These are phyloP conservation scores for Macroramphosus scolopax DNA, from an alignment of 2,797 vertebrate genomes.

Conservation along the genomic window DNA sequence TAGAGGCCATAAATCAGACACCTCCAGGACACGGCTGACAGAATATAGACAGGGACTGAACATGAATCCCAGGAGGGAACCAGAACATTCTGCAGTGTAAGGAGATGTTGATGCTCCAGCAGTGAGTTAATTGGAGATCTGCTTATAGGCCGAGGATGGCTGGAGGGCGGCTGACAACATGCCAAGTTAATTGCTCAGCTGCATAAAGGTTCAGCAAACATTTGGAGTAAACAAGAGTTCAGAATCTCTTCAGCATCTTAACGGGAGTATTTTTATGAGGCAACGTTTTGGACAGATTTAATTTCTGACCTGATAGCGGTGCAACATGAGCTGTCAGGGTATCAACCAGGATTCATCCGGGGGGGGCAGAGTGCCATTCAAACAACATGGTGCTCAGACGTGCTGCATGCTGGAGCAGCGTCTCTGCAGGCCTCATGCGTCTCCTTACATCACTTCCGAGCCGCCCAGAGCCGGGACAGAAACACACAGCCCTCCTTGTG, in stretches of 20 bases:
- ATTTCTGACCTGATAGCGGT: no score
- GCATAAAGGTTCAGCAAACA: not conserved
- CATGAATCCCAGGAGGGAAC: conserved; percentile 20
- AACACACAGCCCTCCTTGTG: conserved; percentile 53
- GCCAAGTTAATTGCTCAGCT: conserved; percentile 12
- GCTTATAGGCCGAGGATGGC: conserved; percentile 3
- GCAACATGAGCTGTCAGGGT: no score
- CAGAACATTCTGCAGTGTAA: conserved; percentile 17
- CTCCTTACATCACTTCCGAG: conserved; percentile 41
- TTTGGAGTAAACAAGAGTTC: no score
- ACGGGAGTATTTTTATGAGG: no score
- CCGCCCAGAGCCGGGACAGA: conserved; percentile 33
- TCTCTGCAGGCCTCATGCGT: no score
- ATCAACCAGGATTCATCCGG: no score
- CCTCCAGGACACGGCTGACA: not conserved
- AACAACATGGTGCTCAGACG: no score
- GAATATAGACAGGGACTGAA: not conserved
- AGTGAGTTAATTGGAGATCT: conserved; percentile 45
- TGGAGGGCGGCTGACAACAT: conserved; percentile 21
- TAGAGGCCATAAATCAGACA: not conserved
- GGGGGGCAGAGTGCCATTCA: no score
- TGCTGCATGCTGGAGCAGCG: no score
- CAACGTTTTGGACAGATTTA: no score
- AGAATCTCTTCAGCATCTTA: no score
- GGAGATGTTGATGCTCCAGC: conserved; percentile 41